phyloP scores from a whole-genome alignment of 1,140 invertebrate species.

The Drosophila lini region DNA sequence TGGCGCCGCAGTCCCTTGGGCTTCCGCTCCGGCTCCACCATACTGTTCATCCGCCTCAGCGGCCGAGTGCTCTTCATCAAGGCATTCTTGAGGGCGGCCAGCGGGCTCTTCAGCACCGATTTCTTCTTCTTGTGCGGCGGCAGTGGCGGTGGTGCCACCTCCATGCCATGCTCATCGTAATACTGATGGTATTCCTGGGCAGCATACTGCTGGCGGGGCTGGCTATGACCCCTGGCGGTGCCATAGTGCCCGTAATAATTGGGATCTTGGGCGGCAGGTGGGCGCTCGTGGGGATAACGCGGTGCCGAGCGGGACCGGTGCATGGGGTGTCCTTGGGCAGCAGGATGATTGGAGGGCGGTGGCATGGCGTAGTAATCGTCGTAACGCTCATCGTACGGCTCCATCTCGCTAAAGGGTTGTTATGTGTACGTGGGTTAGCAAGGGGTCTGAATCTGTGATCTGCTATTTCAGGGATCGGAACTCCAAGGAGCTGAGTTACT shows the following conservation, averaged over 20 bases:
- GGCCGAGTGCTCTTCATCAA: constrained; percentile 78
- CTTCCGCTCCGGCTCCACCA: constrained; percentile 80
- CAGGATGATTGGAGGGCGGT: constrained; percentile 50
- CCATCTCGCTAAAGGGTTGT: constrained; percentile 82
- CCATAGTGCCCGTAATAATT: constrained; percentile 71
- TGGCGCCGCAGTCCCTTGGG: constrained; percentile 74
- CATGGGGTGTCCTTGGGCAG: constrained; percentile 55
- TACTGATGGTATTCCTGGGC: constrained; percentile 56
- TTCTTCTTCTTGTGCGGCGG: constrained; percentile 82
- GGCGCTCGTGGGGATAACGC: constrained; percentile 72
- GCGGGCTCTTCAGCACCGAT: constrained; percentile 77
- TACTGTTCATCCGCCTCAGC: constrained; percentile 79
- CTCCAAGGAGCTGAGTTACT: background rate
- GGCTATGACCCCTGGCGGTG: constrained; percentile 35
- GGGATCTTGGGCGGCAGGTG: constrained; percentile 64
- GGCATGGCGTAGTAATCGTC: constrained; percentile 72
- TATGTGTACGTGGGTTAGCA: constrained; percentile 52
- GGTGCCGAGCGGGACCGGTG: constrained; percentile 70
- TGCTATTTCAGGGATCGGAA: constrained; percentile 1
- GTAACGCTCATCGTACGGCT: constrained; percentile 80
- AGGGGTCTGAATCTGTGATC: constrained; percentile 19
- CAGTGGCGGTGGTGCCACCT: constrained; percentile 62
- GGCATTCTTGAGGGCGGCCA: constrained; percentile 79
- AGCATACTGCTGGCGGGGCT: constrained; percentile 30
- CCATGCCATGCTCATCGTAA: constrained; percentile 69